phyloP scores from a whole-genome alignment of 2,113 vertebrate species.

The Chiloscyllium plagiosum region DNA sequence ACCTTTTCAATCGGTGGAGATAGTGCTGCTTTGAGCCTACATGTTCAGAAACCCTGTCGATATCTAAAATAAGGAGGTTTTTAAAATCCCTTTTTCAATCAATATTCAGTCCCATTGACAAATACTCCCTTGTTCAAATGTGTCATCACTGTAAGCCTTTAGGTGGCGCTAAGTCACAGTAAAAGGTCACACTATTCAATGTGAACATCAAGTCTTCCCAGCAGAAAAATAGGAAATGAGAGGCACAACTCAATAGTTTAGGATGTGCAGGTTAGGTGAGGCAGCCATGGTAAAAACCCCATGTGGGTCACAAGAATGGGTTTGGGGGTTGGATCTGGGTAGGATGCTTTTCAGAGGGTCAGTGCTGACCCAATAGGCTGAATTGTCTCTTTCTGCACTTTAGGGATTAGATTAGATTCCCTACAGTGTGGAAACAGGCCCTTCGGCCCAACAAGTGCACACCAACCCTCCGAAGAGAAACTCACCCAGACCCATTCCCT shows the following conservation, averaged over 20 bases:
- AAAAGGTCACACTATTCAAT: neutral
- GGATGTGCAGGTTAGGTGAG: too few relatives aligned
- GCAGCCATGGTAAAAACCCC: too few relatives aligned
- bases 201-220: neutral
- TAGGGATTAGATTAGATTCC: too few relatives aligned
- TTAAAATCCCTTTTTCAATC: neutral
- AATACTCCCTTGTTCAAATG: neutral
- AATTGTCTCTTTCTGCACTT: too few relatives aligned
- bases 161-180: neutral
- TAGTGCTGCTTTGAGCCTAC: neutral
- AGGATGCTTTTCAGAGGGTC: too few relatives aligned
- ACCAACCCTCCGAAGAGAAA: too few relatives aligned
- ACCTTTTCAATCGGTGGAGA: neutral
- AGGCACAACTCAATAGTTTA: neutral
- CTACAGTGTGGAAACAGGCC: too few relatives aligned
- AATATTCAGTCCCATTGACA: neutral
- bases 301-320: too few relatives aligned
- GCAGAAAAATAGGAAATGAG: neutral
- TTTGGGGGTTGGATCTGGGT: too few relatives aligned
- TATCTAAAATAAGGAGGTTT: neutral
- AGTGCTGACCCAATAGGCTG: too few relatives aligned
- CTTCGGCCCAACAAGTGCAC: too few relatives aligned
- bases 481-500: too few relatives aligned
- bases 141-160: neutral
- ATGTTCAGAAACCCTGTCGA: neutral